These are phyloP conservation scores for Euwallacea similis DNA, from an alignment of 1,140 invertebrate genomes.

Conservation along the genomic window DNA sequence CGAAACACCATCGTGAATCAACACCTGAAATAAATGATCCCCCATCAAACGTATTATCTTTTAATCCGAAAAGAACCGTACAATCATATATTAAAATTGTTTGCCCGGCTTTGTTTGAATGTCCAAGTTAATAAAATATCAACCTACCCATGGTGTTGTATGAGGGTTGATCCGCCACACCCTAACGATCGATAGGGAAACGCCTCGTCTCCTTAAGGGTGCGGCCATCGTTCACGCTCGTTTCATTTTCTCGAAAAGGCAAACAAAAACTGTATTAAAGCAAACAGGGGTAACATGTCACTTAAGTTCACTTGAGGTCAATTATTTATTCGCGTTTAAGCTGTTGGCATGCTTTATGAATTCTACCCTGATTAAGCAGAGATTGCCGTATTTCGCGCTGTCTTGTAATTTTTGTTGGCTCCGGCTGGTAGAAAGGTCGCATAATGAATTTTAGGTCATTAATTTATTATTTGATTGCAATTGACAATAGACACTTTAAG, in stretches of 20 bases:
- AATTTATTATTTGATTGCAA: no score
- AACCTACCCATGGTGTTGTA: conserved; percentile 27
- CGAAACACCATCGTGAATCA: no score
- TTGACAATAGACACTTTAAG: no score
- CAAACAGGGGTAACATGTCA: not conserved
- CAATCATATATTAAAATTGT: conserved; percentile 1
- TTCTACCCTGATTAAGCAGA: no score
- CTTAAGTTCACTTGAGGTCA: conserved; percentile 1
- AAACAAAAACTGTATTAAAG: conserved; percentile 7
- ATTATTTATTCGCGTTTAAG: not conserved
- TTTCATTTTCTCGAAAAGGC: conserved; percentile 21
- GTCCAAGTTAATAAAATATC: conserved; percentile 18
- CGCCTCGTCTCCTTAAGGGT: conserved; percentile 37
- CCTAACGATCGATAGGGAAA: conserved; percentile 42
- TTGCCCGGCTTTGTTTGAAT: conserved; percentile 2
- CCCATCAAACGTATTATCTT: no score
- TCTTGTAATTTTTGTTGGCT: no score
- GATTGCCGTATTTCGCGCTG: no score
- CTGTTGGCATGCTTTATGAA: no score
- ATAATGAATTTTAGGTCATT: no score
- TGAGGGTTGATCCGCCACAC: conserved; percentile 42
- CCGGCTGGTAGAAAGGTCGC: no score
- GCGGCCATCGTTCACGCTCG: conserved; percentile 22
- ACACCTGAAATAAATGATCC: no score
- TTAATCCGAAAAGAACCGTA: no score